phyloP scores from a whole-genome alignment of 2,888 invertebrate genomes.

The Adela reaumurella region DNA sequence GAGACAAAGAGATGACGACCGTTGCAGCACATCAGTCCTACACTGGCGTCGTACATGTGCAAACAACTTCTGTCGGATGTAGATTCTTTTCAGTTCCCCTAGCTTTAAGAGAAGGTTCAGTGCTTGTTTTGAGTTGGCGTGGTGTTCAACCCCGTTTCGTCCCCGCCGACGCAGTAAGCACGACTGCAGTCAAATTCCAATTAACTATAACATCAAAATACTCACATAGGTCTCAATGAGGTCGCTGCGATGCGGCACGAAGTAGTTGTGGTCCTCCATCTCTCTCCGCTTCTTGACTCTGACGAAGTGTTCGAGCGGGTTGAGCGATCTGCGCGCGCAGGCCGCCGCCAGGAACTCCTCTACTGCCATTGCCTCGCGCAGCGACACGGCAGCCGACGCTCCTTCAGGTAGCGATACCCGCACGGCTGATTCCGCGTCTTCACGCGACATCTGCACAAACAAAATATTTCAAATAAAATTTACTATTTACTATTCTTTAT shows the following conservation, averaged over 20 bases:
- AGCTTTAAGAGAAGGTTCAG: no score
- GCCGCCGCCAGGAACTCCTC: constrained; percentile 93
- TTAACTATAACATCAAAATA: constrained; percentile 17
- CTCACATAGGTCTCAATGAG: constrained; percentile 94
- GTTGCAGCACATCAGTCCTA: no score
- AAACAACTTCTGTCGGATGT: no score
- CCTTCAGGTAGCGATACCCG: constrained; percentile 89
- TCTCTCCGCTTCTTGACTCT: constrained; percentile 91
- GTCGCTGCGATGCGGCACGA: constrained; percentile 92
- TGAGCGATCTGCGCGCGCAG: constrained; percentile 87
- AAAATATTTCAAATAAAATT: no score
- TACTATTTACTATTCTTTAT: no score
- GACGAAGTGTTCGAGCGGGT: constrained; percentile 94
- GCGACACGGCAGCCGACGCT: constrained; percentile 76
- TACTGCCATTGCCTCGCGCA: constrained; percentile 90
- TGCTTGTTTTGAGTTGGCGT: no score
- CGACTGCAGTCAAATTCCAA: no score
- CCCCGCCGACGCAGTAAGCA: no score
- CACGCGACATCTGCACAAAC: constrained; percentile 85
- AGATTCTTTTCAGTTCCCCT: no score
- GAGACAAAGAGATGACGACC: no score
- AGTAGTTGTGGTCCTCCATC: constrained; percentile 94
- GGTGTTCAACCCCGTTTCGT: no score
- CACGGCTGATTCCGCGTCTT: constrained; percentile 82
- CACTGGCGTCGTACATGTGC: no score